Base-by-base conservation (phyloP, 1,140 invertebrate genomes). In the Nasonia vitripennis region DNA sequence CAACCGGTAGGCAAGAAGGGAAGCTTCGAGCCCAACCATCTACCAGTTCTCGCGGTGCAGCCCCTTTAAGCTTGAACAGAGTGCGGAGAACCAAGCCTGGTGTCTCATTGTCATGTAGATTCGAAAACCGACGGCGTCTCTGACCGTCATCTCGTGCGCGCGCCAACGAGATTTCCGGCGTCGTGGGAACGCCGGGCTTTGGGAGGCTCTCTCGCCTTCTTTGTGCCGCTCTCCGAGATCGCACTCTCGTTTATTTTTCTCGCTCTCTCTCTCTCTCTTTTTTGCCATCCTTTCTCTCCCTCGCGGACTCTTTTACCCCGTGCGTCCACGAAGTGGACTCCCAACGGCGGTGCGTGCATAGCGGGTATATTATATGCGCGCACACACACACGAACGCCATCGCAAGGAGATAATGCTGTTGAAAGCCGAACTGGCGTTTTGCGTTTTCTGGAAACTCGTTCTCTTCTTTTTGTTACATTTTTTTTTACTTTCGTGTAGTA, bases 131-230 rank as follows among this genome's bases (percentile, higher is more conserved):
- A 80, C 68, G 55, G 17, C 45, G 78, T 81, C 71, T 75, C 51
- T 81, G 78, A 81, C 84, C 27, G 84, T 81, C 84, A 81, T 3
- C 7, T 37, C 34, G 27, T 37, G 55, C 73, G 45, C 48, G 84
- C 48, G 51, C 48, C 70, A 81, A 78, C 78, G 31, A 86, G 79
- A 81, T 86, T 86, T 86, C 84, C 84, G 84, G 84, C 84, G 84
- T 81, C 84, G 84, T 86, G 84, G 84, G 84, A 86, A 86, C 84
- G 79, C 62, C 51, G 73, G 11, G 67, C n/a, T 51, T 41, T 45
- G 51, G 84, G 80, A 71, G 51, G 34, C 51, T 74, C 78, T 74
- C 78, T 70, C 83, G 12, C 77, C 70, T 62, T 84, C 83, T 84
- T 85, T 80, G 68, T 85, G 55, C 68, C 20, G 5, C 20, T 62